Percentiles rank a stretch among this genome's conserved stretches.
Evolutionary conservation across 2,113 vertebrate genomes (phyloP).

Genomic region (Charadrius vociferus): DNA sequence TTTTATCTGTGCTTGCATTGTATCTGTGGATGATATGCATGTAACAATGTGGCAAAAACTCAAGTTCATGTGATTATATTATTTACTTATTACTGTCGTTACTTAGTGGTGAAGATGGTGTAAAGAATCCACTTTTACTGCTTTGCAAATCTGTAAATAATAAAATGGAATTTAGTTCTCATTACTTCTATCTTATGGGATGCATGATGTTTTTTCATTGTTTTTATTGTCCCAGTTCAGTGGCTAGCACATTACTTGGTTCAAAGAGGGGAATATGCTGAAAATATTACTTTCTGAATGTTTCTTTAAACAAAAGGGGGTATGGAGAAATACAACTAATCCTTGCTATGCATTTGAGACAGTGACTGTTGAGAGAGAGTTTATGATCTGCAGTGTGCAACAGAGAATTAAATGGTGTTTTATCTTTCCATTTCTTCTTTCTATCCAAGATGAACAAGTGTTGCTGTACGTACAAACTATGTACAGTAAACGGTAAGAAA

Average conservation of each 20-base stretch:
- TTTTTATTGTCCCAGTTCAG: not conserved
- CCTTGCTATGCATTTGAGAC: not conserved
- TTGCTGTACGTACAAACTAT: not conserved
- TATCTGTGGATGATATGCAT: not conserved
- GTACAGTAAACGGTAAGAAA: not conserved
- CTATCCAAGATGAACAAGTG: not conserved
- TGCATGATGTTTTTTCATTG: not conserved
- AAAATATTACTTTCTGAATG: not conserved
- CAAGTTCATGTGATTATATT: not conserved
- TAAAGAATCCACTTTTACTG: not conserved
- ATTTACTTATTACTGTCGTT: not conserved
- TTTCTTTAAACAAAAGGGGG: not conserved
- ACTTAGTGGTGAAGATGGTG: not conserved
- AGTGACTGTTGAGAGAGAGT: not conserved
- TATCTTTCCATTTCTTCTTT: not conserved
- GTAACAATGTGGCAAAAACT: not conserved
- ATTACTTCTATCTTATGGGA: not conserved
- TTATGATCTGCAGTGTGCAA: not conserved
- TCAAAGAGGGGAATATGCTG: not conserved
- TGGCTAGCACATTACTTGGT: not conserved
- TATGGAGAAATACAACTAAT: not conserved
- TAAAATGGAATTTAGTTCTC: not conserved
- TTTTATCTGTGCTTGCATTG: not conserved
- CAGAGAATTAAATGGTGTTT: not conserved
- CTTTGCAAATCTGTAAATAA: not conserved